Percentiles rank a stretch among this genome's conserved stretches.
These are phyloP conservation scores for Pogonognathellus flavescens DNA, from an alignment of 1,140 invertebrate species.

Conservation along the genomic window DNA sequence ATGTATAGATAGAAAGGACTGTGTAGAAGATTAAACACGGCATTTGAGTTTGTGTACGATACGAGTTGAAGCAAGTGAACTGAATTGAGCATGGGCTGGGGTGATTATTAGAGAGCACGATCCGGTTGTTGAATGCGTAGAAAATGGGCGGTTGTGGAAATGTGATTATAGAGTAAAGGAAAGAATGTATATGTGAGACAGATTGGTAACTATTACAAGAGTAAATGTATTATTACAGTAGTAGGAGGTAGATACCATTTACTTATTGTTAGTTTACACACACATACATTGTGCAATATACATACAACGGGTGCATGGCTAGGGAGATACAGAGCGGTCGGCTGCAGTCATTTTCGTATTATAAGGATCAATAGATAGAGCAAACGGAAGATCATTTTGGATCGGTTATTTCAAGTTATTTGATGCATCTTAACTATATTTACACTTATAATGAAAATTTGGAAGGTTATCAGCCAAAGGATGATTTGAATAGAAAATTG, in stretches of 20 bases:
- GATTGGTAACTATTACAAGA: constrained; percentile 38
- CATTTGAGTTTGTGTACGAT: constrained; percentile 9
- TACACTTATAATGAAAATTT: too few species aligned
- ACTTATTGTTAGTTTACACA: not conserved
- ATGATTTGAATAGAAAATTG: too few species aligned
- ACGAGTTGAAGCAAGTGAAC: constrained; percentile 4
- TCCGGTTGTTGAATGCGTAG: constrained; percentile 49
- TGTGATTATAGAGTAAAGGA: constrained; percentile 50
- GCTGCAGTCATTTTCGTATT: too few species aligned
- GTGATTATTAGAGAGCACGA: constrained; percentile 45
- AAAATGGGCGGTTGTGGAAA: constrained; percentile 48
- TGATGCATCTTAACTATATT: too few species aligned
- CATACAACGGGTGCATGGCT: not conserved
- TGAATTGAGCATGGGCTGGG: constrained; percentile 42
- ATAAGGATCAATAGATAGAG: too few species aligned
- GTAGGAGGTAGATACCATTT: not conserved
- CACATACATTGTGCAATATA: not conserved
- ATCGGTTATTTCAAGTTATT: too few species aligned
- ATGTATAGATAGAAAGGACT: not conserved
- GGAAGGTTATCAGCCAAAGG: too few species aligned
- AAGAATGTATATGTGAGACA: constrained; percentile 42
- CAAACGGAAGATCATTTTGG: too few species aligned
- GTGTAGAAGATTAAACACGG: constrained; percentile 9
- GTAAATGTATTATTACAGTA: not conserved
- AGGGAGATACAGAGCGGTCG: too few species aligned